Conservation (phyloP, 2,797 vertebrate species). For the Schizopygopsis malacanthus region DNA sequence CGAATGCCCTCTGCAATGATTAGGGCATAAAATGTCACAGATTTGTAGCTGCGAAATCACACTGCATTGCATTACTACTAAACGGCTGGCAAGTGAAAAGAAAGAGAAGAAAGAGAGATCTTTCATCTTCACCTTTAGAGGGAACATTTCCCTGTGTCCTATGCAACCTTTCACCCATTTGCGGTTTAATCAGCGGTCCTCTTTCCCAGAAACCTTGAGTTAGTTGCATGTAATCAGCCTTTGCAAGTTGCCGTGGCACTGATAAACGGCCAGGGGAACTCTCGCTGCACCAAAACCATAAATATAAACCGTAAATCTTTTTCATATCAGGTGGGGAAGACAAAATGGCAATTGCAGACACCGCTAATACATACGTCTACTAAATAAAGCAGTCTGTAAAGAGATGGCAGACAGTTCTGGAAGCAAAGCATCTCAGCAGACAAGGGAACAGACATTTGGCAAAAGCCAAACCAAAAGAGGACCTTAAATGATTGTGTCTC, state of each 20-base stretch:
- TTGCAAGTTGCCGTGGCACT: constrained; percentile 9
- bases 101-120: constrained; percentile 20
- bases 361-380: constrained; percentile 29
- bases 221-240: constrained; percentile 49
- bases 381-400: constrained; percentile 20
- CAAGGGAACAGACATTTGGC: neutral
- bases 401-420: neutral
- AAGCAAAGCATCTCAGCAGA: neutral
- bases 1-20: constrained; percentile 34
- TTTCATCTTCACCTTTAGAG: constrained; percentile 38
- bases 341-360: constrained; percentile 51
- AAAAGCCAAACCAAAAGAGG: constrained; percentile 10
- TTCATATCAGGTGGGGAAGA: constrained; percentile 60
- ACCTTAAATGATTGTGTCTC: constrained; percentile 12
- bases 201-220: constrained; percentile 43
- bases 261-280: constrained; percentile 61
- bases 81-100: constrained; percentile 4
- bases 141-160: neutral
- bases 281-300: constrained; percentile 67
- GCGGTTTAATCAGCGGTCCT: constrained; percentile 41
- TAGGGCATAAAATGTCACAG: neutral
- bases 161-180: constrained; percentile 18
- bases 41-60: constrained; percentile 28
- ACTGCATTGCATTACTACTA: constrained; percentile 34
- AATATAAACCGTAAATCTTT: constrained; percentile 73